Percentiles rank a stretch among this genome's conserved stretches.
Evolutionary conservation across 2,797 vertebrate species (phyloP).

Genomic region (Nyctibius grandis): DNA sequence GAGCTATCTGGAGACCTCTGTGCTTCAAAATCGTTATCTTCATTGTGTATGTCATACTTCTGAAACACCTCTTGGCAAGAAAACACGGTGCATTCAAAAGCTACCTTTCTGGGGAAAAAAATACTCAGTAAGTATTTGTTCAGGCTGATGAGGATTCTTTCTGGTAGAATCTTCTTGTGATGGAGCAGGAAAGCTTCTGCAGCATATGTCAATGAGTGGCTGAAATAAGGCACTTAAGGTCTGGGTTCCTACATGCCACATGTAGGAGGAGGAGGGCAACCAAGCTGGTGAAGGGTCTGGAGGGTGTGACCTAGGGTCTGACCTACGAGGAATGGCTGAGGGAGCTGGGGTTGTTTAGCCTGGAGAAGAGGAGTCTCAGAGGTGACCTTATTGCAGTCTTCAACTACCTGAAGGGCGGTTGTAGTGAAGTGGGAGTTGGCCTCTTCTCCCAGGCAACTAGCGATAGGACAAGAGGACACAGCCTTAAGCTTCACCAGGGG

Average conservation of each 20-base stretch:
- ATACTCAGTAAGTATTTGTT: background rate
- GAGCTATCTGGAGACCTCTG: background rate
- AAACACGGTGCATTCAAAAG: rapidly evolving
- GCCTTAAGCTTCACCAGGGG: too few relatives aligned
- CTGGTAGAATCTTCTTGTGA: background rate
- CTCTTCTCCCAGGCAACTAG: too few relatives aligned
- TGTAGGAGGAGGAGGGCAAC: too few relatives aligned
- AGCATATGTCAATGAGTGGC: background rate
- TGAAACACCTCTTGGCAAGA: background rate
- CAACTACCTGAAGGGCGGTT: too few relatives aligned
- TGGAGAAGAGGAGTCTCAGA: too few relatives aligned
- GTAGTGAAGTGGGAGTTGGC: too few relatives aligned
- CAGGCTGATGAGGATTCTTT: background rate
- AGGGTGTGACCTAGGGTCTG: too few relatives aligned
- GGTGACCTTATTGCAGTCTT: too few relatives aligned
- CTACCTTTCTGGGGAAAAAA: background rate
- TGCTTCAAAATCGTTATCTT: background rate
- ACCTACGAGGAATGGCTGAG: too few relatives aligned
- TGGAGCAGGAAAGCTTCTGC: background rate
- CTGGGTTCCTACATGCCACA: background rate
- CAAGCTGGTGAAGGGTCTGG: too few relatives aligned
- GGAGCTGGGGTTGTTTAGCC: too few relatives aligned
- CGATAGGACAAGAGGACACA: too few relatives aligned
- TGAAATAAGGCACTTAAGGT: background rate
- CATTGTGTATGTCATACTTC: background rate